Conservation (phyloP, 2,113 vertebrate species). For the Notothenia coriiceps region DNA sequence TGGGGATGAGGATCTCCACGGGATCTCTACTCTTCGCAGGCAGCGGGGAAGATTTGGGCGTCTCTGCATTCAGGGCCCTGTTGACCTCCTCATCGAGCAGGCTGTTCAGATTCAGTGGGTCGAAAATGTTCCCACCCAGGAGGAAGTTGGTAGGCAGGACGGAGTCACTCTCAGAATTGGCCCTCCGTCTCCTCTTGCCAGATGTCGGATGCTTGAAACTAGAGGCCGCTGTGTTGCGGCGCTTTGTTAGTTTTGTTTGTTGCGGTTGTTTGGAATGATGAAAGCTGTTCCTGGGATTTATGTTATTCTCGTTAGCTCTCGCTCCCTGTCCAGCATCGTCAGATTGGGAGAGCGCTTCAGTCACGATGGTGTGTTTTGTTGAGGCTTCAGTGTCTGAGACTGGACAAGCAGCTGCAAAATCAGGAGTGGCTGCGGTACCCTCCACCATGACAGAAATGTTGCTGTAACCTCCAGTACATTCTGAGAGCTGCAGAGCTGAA, state of each 20-base stretch:
- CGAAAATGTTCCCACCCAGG: slow-evolving; percentile 94
- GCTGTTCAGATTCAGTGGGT: slow-evolving; percentile 95
- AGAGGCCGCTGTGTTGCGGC: slow-evolving; percentile 87
- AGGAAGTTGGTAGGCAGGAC: slow-evolving; percentile 93
- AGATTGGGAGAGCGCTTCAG: slow-evolving; percentile 33
- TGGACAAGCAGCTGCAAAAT: slow-evolving; percentile 60
- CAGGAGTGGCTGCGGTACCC: slow-evolving; percentile 50
- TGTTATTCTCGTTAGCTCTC: slow-evolving; percentile 65
- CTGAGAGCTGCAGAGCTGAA: slow-evolving; percentile 69
- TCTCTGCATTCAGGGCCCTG: slow-evolving; percentile 91
- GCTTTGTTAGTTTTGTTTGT: slow-evolving; percentile 83
- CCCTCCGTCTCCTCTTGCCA: slow-evolving; percentile 89
- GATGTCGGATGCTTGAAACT: slow-evolving; percentile 88
- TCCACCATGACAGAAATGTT: slow-evolving; percentile 54
- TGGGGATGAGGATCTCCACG: slow-evolving; percentile 94
- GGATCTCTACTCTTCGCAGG: slow-evolving; percentile 90
- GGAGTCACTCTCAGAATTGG: slow-evolving; percentile 92
- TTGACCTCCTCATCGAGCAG: slow-evolving; percentile 94
- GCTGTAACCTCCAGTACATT: slow-evolving; percentile 62
- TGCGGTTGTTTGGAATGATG: slow-evolving; percentile 84
- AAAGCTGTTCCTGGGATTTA: slow-evolving; percentile 84
- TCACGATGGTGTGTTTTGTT: slow-evolving; percentile 63
- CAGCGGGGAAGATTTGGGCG: slow-evolving; percentile 94
- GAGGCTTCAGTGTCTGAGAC: slow-evolving; percentile 57
- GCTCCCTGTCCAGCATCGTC: slow-evolving; percentile 47